Conservation (phyloP, 2,797 vertebrate genomes). For the Sebastes kiyomatsui region DNA sequence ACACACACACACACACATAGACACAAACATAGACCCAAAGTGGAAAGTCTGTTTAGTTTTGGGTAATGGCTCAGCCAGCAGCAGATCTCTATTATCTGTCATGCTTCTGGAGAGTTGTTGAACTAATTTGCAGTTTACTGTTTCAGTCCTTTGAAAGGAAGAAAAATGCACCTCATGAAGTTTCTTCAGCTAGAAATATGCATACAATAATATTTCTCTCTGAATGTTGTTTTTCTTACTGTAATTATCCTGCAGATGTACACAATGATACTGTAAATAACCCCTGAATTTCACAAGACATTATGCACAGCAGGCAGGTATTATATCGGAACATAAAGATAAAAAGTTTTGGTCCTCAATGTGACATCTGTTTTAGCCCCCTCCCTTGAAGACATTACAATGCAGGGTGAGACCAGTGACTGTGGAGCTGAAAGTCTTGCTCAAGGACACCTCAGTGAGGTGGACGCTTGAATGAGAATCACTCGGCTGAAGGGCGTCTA, state of each 20-base stretch:
- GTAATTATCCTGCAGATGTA: background rate
- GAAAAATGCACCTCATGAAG: conserved; percentile 5
- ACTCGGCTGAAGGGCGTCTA: background rate
- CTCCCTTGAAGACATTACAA: background rate
- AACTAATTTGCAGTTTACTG: conserved; percentile 53
- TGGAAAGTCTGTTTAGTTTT: conserved; percentile 52
- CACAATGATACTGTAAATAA: background rate
- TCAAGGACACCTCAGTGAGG: conserved; percentile 9
- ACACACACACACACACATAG: conserved; percentile 8
- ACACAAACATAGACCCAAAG: conserved; percentile 32
- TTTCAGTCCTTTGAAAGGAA: conserved; percentile 35
- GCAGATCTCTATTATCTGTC: conserved; percentile 53
- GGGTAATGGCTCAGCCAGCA: conserved; percentile 56
- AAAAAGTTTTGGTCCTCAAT: background rate
- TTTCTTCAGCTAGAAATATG: background rate
- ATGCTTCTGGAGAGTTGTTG: conserved; percentile 49
- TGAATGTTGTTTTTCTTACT: background rate
- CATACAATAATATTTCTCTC: background rate
- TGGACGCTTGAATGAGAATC: conserved; percentile 20
- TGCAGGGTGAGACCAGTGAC: background rate
- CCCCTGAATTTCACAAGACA: background rate
- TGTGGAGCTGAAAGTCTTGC: background rate
- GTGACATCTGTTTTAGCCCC: background rate
- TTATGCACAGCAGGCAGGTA: background rate
- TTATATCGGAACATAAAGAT: background rate